Conservation (phyloP, 2,113 vertebrate species). For the Hemichromis elongatus region DNA sequence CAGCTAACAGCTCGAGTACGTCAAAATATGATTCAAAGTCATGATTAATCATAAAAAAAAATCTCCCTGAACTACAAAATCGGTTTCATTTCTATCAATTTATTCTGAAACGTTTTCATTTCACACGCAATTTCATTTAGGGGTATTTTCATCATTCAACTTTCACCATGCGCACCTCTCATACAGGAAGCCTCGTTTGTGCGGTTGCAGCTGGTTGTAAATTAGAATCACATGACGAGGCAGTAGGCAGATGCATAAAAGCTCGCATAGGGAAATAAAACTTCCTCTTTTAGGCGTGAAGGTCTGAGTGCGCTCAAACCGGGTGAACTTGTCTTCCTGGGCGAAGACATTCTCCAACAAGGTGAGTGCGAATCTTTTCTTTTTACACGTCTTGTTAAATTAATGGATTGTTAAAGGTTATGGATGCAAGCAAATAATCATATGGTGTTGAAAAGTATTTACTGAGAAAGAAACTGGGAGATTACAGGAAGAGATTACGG, state of each 20-base stretch:
- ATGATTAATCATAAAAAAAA: neutral
- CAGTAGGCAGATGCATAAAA: neutral
- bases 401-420: neutral
- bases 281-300: slow-evolving; percentile 39
- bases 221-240: slow-evolving; percentile 51
- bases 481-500: neutral
- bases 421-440: neutral
- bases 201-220: neutral
- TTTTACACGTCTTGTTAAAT: neutral
- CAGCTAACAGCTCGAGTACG: neutral
- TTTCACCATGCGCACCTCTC: neutral
- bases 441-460: neutral
- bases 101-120: neutral
- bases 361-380: neutral
- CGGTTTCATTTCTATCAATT: neutral
- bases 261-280: neutral
- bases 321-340: neutral
- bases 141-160: neutral
- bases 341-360: neutral
- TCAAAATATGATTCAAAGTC: neutral
- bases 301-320: neutral
- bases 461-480: neutral
- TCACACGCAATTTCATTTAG: neutral
- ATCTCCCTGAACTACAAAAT: neutral
- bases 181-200: neutral